These are phyloP conservation scores for Tetramorium bicarinatum DNA, from an alignment of 2,888 invertebrate genomes.

Conservation along the genomic window DNA sequence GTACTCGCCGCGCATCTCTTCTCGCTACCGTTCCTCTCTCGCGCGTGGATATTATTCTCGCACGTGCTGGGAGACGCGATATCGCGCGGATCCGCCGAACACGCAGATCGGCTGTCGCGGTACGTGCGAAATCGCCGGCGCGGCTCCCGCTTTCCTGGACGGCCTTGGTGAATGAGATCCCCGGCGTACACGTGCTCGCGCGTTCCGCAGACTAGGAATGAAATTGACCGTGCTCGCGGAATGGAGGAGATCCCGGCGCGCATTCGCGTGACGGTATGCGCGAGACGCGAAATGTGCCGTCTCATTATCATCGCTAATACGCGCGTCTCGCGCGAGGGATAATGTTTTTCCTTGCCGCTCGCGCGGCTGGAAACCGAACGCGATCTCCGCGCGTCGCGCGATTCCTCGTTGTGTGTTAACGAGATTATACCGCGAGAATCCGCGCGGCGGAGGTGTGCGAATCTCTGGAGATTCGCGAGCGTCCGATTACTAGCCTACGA, in stretches of 20 bases:
- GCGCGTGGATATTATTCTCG: not conserved
- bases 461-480: not conserved
- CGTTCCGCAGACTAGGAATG: not conserved
- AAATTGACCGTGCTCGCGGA: not conserved
- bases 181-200: not conserved
- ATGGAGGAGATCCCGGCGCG: slow-evolving; percentile 10
- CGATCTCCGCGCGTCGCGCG: not conserved
- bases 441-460: not conserved
- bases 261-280: slow-evolving; percentile 40
- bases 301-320: slow-evolving; percentile 36
- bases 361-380: not conserved
- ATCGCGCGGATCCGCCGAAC: slow-evolving; percentile 1
- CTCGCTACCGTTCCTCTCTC: not conserved
- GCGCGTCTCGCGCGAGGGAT: not conserved
- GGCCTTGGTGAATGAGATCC: slow-evolving; percentile 25
- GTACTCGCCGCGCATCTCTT: not conserved
- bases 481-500: not conserved
- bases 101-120: not conserved
- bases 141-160: slow-evolving; percentile 1
- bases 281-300: slow-evolving; percentile 36
- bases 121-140: slow-evolving; percentile 32
- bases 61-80: not conserved
- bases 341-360: not conserved
- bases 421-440: slow-evolving; percentile 1
- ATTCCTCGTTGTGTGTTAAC: not conserved